phyloP scores from a whole-genome alignment of 2,113 vertebrate species.

The Pachyramphus minor region DNA sequence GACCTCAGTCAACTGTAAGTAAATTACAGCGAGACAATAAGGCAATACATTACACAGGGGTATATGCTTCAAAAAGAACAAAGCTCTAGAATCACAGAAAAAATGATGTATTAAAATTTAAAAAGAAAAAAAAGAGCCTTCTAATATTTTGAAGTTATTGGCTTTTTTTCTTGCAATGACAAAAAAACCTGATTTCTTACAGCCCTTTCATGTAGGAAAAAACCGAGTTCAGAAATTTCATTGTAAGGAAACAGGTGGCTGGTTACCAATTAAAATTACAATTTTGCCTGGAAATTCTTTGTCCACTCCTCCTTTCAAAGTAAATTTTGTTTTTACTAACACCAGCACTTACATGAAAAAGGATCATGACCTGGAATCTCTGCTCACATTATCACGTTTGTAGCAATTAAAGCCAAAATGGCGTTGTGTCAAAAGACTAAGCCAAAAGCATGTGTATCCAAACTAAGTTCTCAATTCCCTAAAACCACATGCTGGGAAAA shows the following conservation, averaged over 20 bases:
- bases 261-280: neutral
- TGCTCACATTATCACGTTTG: neutral
- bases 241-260: neutral
- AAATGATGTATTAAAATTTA: neutral
- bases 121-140: neutral
- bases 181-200: neutral
- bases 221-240: neutral
- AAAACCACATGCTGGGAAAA: neutral
- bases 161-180: neutral
- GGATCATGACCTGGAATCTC: neutral
- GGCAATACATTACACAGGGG: neutral
- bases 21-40: constrained; percentile 8
- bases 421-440: neutral
- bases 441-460: neutral
- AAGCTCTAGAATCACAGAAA: neutral
- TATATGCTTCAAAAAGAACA: neutral
- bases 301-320: neutral
- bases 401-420: neutral
- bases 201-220: neutral
- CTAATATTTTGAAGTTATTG: neutral
- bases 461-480: neutral
- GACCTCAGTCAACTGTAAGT: constrained; percentile 3
- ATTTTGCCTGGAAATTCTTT: neutral
- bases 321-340: neutral
- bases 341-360: neutral